These are phyloP conservation scores for Chloroceryle amazona DNA, from an alignment of 2,797 vertebrate genomes.

Conservation along the genomic window DNA sequence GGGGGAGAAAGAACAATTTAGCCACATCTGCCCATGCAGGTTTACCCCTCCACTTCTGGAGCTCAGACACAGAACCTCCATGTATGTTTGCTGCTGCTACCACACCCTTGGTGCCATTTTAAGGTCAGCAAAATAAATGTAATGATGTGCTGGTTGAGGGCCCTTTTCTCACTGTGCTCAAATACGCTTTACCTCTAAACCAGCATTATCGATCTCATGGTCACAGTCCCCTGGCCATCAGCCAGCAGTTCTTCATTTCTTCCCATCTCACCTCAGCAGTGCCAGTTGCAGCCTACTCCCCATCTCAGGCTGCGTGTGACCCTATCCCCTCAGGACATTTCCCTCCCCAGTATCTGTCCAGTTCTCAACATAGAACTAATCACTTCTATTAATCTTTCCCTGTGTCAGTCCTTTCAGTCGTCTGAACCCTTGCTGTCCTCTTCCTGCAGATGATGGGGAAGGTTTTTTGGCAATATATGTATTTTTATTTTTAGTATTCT, in stretches of 20 bases:
- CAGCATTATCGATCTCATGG: accelerated
- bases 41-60: neutral
- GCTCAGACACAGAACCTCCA: neutral
- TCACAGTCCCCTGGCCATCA: neutral
- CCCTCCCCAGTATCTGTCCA: accelerated
- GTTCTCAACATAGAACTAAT: neutral
- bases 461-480: neutral
- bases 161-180: neutral
- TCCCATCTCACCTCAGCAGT: neutral
- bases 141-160: neutral
- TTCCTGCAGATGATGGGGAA: neutral
- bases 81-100: neutral
- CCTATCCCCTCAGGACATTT: neutral
- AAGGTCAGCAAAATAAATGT: neutral
- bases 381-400: neutral
- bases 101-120: neutral
- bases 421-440: neutral
- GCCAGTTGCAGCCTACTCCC: neutral
- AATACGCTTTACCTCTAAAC: neutral
- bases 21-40: neutral
- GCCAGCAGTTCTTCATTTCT: neutral
- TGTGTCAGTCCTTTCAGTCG: neutral
- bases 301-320: accelerated
- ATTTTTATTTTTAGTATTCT: neutral
- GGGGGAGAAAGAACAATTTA: neutral